A percentile compares a stretch with the other conserved stretches of the same genome.
Conservation (phyloP, 1,140 invertebrate species). For the Arctopsyche grandis region DNA sequence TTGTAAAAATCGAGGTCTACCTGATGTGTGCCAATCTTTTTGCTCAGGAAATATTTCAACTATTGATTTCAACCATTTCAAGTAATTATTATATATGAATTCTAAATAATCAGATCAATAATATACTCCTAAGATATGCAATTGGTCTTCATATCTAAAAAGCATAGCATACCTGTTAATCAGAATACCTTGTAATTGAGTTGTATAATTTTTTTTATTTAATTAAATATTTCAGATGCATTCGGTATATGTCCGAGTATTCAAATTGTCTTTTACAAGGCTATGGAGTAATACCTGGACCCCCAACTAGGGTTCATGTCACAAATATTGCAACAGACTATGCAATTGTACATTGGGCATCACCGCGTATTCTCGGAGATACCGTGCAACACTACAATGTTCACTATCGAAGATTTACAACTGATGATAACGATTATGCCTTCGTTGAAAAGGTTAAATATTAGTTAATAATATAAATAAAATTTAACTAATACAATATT, state of each 20-base stretch:
- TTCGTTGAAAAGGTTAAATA: conserved; percentile 43
- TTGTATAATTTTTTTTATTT: no score
- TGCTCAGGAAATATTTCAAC: conserved; percentile 81
- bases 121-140: neutral
- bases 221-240: conserved; percentile 67
- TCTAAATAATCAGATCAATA: conserved; percentile 46
- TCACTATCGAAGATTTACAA: conserved; percentile 67
- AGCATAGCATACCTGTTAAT: neutral
- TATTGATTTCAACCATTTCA: conserved; percentile 83
- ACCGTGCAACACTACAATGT: conserved; percentile 78
- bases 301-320: conserved; percentile 74
- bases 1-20: conserved; percentile 78
- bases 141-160: neutral
- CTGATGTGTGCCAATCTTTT: conserved; percentile 76
- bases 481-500: neutral
- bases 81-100: conserved; percentile 69
- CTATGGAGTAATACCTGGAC: conserved; percentile 81
- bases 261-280: conserved; percentile 83
- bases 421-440: conserved; percentile 60
- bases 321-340: conserved; percentile 78
- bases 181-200: neutral
- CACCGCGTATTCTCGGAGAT: conserved; percentile 74
- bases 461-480: neutral
- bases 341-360: conserved; percentile 81
- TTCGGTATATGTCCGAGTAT: conserved; percentile 82